Evolutionary conservation across 37 sponge, comb jelly and placozoan species (phyloP).

Genomic region (Ianthella basta): DNA sequence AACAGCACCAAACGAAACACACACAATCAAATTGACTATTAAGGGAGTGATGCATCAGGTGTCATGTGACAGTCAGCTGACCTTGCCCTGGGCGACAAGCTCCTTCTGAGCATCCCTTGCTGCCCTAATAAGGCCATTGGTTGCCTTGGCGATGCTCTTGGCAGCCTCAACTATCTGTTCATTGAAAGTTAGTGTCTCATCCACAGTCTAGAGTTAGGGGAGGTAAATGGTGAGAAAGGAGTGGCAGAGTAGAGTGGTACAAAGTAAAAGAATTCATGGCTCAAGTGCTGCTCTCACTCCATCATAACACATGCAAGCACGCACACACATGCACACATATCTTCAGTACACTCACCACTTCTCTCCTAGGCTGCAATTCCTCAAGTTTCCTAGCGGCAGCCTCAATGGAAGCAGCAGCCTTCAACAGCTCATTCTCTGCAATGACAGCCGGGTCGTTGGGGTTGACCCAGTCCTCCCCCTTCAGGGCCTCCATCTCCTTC

Average conservation of each 20-base stretch:
- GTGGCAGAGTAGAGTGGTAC: background rate
- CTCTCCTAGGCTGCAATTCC: slow-evolving; percentile 51
- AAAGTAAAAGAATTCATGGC: background rate
- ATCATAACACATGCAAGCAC: background rate
- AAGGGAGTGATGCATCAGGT: background rate
- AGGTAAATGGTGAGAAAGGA: too few relatives aligned
- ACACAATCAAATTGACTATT: background rate
- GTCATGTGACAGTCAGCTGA: slow-evolving; percentile 15
- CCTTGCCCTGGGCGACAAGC: slow-evolving; percentile 40
- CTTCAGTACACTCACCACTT: slow-evolving; percentile 8
- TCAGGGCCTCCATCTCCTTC: slow-evolving; percentile 10
- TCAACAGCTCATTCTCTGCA: slow-evolving; percentile 67
- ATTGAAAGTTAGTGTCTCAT: slow-evolving; percentile 21
- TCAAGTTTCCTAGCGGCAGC: slow-evolving; percentile 66
- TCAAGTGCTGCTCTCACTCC: too few relatives aligned
- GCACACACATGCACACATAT: background rate
- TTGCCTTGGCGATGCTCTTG: slow-evolving; percentile 35
- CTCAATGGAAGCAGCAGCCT: slow-evolving; percentile 68
- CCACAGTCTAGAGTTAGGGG: slow-evolving; percentile 9
- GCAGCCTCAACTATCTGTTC: slow-evolving; percentile 42
- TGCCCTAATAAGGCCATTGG: slow-evolving; percentile 34
- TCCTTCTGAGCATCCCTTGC: slow-evolving; percentile 41
- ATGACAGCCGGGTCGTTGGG: slow-evolving; percentile 69
- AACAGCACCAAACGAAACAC: background rate
- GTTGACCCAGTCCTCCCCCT: slow-evolving; percentile 58